Evolutionary conservation across 2,888 invertebrate genomes (phyloP).

Genomic region (Suillia variegata): DNA sequence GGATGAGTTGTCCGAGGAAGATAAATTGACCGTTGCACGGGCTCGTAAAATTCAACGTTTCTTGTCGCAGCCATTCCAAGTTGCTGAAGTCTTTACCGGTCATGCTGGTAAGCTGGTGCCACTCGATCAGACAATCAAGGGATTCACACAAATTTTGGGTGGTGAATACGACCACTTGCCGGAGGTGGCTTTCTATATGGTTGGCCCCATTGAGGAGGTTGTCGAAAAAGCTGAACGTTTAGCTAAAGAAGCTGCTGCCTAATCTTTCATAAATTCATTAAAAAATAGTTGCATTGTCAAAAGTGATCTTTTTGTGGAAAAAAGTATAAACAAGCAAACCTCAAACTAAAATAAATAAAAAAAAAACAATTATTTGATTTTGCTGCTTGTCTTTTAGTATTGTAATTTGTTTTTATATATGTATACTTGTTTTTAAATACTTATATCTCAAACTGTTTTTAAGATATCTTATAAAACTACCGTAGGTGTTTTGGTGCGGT

Average conservation of each 20-base stretch:
- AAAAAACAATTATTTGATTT: too few relatives aligned
- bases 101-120: conserved; percentile 88
- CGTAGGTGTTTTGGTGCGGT: too few relatives aligned
- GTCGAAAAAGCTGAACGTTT: conserved; percentile 75
- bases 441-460: too few relatives aligned
- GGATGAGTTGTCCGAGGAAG: conserved; percentile 93
- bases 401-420: too few relatives aligned
- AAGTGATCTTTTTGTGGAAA: background rate
- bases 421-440: too few relatives aligned
- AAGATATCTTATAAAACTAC: too few relatives aligned
- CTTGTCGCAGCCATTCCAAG: conserved; percentile 90
- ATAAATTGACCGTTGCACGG: conserved; percentile 89
- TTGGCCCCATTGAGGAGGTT: conserved; percentile 89
- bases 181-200: conserved; percentile 96
- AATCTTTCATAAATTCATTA: background rate
- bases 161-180: conserved; percentile 90
- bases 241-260: conserved; percentile 43
- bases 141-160: conserved; percentile 80
- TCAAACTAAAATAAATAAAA: conserved; percentile 7
- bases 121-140: conserved; percentile 83
- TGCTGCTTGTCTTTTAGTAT: too few relatives aligned
- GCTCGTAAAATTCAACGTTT: conserved; percentile 93
- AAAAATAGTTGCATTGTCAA: background rate
- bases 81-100: conserved; percentile 93
- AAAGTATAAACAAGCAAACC: background rate